A percentile compares a stretch with the other conserved stretches of the same genome.
Conservation (phyloP, 1,140 invertebrate genomes). For the Luehdorfia chinensis region DNA sequence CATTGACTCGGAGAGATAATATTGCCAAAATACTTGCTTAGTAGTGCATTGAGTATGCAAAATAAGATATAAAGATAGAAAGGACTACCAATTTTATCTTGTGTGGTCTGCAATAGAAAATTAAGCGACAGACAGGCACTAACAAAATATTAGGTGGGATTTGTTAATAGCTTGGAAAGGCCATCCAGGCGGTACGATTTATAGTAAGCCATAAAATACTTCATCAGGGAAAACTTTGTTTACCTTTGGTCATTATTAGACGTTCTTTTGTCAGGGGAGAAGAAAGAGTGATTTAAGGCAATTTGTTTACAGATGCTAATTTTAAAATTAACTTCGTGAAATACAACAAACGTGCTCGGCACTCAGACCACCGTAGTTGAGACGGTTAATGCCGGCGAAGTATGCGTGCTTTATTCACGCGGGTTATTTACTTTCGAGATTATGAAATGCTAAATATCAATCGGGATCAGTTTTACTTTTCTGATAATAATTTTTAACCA, state of each 20-base stretch:
- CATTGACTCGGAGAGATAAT: conserved; percentile 48
- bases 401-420: conserved; percentile 43
- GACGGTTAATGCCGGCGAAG: conserved; percentile 33
- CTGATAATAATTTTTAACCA: too few relatives aligned
- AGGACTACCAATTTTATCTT: conserved; percentile 40
- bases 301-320: conserved; percentile 64
- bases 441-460: conserved; percentile 27
- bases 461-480: conserved; percentile 18
- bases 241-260: conserved; percentile 23
- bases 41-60: conserved; percentile 66
- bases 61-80: conserved; percentile 36
- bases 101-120: conserved; percentile 46
- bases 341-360: conserved; percentile 61
- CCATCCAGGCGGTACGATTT: not conserved
- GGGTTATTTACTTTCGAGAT: conserved; percentile 47
- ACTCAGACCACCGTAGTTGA: conserved; percentile 59
- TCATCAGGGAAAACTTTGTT: conserved; percentile 1
- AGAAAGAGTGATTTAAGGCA: conserved; percentile 46
- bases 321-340: conserved; percentile 69
- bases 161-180: not conserved
- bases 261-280: conserved; percentile 34
- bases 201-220: not conserved
- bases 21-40: conserved; percentile 61
- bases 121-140: not conserved
- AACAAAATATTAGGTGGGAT: not conserved